Percentiles rank a stretch among this genome's conserved stretches.
phyloP scores from a whole-genome alignment of 1,140 invertebrate species.

The Riptortus pedestris region DNA sequence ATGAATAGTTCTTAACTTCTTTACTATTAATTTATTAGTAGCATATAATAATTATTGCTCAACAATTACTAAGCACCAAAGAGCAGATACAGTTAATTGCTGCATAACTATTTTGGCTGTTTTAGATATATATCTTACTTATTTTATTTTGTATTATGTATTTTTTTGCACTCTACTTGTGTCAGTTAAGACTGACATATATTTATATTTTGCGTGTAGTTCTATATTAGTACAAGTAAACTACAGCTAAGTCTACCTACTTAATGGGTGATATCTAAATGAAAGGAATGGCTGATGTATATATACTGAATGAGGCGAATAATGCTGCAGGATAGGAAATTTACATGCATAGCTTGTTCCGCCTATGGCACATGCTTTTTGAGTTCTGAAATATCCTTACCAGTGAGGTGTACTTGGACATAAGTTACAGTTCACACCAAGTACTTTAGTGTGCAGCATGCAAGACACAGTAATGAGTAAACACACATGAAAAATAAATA shows the following conservation, averaged over 20 bases:
- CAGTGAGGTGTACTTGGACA: conserved; percentile 49
- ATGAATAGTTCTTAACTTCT: too few species aligned
- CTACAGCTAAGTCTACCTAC: neutral
- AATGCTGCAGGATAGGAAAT: neutral
- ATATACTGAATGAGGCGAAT: neutral
- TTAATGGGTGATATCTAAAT: neutral
- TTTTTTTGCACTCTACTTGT: too few species aligned
- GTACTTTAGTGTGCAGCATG: conserved; percentile 31
- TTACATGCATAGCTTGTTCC: neutral
- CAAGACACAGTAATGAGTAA: conserved; percentile 29
- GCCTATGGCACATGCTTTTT: conserved; percentile 1
- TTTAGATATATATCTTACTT: too few species aligned
- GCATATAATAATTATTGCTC: too few species aligned
- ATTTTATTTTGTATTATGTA: too few species aligned
- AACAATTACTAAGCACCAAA: too few species aligned
- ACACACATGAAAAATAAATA: conserved; percentile 22
- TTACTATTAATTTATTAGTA: too few species aligned
- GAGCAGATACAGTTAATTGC: too few species aligned
- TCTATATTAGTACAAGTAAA: too few species aligned
- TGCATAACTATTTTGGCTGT: too few species aligned
- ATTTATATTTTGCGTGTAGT: too few species aligned
- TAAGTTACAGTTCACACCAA: conserved; percentile 39
- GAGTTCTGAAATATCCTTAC: conserved; percentile 37
- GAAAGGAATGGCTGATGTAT: neutral
- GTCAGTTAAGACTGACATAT: too few species aligned